Evolutionary conservation across 2,113 vertebrate species (phyloP).

Genomic region (Dasyornis broadbenti): DNA sequence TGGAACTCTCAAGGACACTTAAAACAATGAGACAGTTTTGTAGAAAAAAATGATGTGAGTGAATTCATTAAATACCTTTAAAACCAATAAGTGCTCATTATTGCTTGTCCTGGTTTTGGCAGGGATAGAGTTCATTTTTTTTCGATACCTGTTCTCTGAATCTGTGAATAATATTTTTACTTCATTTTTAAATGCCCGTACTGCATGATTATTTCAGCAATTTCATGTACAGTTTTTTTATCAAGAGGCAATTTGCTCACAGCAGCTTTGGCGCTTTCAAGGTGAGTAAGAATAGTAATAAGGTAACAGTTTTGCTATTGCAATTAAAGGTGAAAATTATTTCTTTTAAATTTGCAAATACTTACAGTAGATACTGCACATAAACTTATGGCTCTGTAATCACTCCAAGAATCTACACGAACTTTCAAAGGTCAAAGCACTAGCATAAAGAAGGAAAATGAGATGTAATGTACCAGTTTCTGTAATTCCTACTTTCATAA

Average conservation of each 20-base stretch:
- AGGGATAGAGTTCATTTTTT: neutral
- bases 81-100: constrained; percentile 29
- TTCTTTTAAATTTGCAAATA: neutral
- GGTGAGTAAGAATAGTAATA: neutral
- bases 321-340: constrained; percentile 14
- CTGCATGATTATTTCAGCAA: constrained; percentile 45
- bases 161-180: constrained; percentile 30
- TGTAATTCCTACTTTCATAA: neutral
- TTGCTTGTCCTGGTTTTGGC: neutral
- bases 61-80: constrained; percentile 28
- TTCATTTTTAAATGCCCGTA: constrained; percentile 47
- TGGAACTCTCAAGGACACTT: neutral
- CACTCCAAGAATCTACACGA: neutral
- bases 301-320: constrained; percentile 8
- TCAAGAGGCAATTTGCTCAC: constrained; percentile 39
- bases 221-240: constrained; percentile 5
- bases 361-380: neutral
- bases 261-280: neutral
- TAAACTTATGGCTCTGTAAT: constrained; percentile 7
- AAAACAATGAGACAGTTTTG: neutral
- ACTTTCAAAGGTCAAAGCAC: neutral
- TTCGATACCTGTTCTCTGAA: neutral
- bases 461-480: neutral
- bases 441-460: neutral
- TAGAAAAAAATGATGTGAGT: neutral